Percentiles rank a stretch among this genome's conserved stretches.
phyloP scores from a whole-genome alignment of 64 coral and sea anemone species.

The Porites lutea region DNA sequence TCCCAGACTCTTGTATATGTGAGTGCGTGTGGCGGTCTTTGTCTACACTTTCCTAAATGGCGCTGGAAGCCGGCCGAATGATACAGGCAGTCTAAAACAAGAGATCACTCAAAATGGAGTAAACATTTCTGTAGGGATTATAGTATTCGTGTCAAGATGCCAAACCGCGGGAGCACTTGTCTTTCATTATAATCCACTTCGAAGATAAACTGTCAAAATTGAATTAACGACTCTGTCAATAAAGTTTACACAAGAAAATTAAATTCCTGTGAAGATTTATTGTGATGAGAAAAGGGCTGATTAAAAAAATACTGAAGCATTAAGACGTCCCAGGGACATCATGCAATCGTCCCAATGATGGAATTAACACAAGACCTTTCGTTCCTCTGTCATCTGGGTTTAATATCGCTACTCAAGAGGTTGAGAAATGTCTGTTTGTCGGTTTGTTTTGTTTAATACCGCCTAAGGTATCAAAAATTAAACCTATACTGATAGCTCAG shows the following conservation, averaged over 20 bases:
- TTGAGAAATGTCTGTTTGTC: not conserved
- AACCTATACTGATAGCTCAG: constrained; percentile 80
- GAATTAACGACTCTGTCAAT: constrained; percentile 68
- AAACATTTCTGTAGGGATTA: constrained; percentile 24
- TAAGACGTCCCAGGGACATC: not conserved
- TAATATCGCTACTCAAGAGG: not conserved
- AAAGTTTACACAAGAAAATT: constrained; percentile 82
- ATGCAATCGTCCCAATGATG: not conserved
- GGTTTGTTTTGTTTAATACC: constrained; percentile 61
- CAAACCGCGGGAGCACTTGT: constrained; percentile 28
- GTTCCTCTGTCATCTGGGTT: not conserved
- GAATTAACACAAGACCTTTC: not conserved
- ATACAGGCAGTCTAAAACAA: not conserved
- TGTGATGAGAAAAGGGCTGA: constrained; percentile 51
- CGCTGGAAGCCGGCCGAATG: not conserved
- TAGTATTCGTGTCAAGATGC: constrained; percentile 10
- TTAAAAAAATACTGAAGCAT: constrained; percentile 50
- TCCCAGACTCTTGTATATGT: not conserved
- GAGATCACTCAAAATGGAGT: not conserved
- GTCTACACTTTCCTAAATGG: not conserved
- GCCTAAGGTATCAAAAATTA: constrained; percentile 86
- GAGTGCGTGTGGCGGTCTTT: constrained; percentile 26
- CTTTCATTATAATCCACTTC: constrained; percentile 36
- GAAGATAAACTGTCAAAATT: constrained; percentile 59
- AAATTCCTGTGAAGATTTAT: constrained; percentile 72